phyloP scores from a whole-genome alignment of 2,797 vertebrate species.

The Hoplostethus atlanticus region DNA sequence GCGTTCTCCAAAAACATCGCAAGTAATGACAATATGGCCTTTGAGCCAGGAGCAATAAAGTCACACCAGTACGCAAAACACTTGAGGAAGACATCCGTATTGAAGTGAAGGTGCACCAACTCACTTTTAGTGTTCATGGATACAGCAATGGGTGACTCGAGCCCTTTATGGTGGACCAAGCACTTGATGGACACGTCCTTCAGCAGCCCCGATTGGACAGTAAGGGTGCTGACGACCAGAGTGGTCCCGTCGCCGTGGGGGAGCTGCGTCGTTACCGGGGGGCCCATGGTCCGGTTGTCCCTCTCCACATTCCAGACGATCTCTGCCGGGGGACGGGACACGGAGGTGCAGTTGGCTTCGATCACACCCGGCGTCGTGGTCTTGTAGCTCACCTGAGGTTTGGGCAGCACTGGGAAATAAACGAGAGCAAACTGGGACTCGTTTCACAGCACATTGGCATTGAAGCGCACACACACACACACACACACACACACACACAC shows the following conservation, averaged over 20 bases:
- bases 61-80: background rate
- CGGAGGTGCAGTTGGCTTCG: constrained; percentile 85
- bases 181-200: constrained; percentile 88
- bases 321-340: constrained; percentile 82
- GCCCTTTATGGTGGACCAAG: constrained; percentile 86
- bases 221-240: constrained; percentile 84
- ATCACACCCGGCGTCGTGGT: constrained; percentile 83
- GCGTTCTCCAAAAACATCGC: background rate
- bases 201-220: constrained; percentile 79
- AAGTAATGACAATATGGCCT: background rate
- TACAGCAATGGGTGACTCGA: constrained; percentile 85
- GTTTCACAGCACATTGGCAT: background rate
- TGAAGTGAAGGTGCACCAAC: constrained; percentile 42
- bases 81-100: background rate
- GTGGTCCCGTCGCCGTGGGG: constrained; percentile 83
- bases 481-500: no score
- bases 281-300: constrained; percentile 84
- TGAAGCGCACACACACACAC: no score
- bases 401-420: constrained; percentile 81
- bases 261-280: constrained; percentile 64
- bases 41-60: background rate
- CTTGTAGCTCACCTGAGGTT: constrained; percentile 88
- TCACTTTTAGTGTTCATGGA: constrained; percentile 89
- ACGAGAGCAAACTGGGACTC: background rate
- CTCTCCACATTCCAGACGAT: constrained; percentile 88